Conservation (phyloP, 2,888 invertebrate genomes). For the Eulithis testata region DNA sequence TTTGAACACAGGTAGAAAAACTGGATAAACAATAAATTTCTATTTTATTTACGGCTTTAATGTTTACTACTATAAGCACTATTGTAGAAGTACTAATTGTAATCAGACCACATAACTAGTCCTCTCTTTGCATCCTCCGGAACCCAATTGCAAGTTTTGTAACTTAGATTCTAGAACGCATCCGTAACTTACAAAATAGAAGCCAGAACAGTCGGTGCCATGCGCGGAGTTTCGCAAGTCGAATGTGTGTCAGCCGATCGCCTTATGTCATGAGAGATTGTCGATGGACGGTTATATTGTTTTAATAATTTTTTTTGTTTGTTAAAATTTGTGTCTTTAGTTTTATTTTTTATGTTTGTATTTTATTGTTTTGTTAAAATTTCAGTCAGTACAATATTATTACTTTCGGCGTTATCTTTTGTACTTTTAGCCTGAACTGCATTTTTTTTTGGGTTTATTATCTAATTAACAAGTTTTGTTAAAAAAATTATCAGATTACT, state of each 20-base stretch:
- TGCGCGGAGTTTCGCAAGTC: slow-evolving; percentile 64
- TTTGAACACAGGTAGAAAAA: no score
- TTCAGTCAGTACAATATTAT: no score
- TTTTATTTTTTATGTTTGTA: no score
- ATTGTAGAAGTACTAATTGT: no score
- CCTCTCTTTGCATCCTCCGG: slow-evolving; percentile 28
- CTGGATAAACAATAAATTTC: neutral
- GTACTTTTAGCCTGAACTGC: no score
- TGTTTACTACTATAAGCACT: no score
- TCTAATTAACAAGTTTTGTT: no score
- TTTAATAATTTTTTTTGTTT: slow-evolving; percentile 37
- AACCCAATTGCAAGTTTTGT: slow-evolving; percentile 28
- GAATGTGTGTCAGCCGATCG: slow-evolving; percentile 69
- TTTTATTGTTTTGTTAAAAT: no score
- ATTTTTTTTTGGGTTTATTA: no score
- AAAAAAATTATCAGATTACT: no score
- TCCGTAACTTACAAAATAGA: slow-evolving; percentile 56
- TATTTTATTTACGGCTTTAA: no score
- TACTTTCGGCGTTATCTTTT: no score
- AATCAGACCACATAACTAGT: neutral
- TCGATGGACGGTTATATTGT: slow-evolving; percentile 38
- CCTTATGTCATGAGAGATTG: slow-evolving; percentile 65
- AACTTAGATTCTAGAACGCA: slow-evolving; percentile 49
- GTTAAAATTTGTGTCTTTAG: neutral
- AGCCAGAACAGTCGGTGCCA: slow-evolving; percentile 58